These are phyloP conservation scores for Chalcis sispes DNA, from an alignment of 2,888 invertebrate species.

Conservation along the genomic window DNA sequence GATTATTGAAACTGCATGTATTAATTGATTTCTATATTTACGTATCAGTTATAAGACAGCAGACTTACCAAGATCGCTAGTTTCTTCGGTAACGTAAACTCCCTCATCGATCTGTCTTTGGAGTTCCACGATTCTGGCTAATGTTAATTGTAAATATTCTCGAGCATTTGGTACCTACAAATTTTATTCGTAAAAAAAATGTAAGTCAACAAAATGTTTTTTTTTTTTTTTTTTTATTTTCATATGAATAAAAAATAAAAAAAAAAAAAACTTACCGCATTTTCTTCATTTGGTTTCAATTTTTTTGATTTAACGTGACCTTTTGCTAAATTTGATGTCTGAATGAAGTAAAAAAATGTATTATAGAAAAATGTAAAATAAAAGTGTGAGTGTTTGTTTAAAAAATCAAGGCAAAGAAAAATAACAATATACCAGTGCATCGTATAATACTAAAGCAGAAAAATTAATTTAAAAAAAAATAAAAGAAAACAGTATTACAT, in stretches of 20 bases:
- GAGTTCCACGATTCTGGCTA: conserved; percentile 69
- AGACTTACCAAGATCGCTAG: conserved; percentile 41
- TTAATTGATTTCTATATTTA: too few species aligned
- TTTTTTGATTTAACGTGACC: conserved; percentile 37
- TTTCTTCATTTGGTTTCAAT: conserved; percentile 34
- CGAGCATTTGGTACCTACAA: conserved; percentile 65
- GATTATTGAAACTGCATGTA: too few species aligned
- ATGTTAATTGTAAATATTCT: conserved; percentile 70
- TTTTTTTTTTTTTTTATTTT: too few species aligned
- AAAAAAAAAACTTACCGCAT: conserved; percentile 38
- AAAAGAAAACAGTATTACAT: neutral
- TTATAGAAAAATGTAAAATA: neutral
- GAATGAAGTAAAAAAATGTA: conserved; percentile 1
- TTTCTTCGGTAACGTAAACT: conserved; percentile 47
- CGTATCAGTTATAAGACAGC: too few species aligned
- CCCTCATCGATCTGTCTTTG: conserved; percentile 69
- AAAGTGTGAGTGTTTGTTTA: neutral
- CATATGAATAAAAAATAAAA: too few species aligned
- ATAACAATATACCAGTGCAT: too few species aligned
- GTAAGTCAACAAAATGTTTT: too few species aligned
- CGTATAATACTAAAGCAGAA: too few species aligned
- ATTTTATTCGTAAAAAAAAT: neutral
- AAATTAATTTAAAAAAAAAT: too few species aligned
- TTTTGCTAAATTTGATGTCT: conserved; percentile 27
- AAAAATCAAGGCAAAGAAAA: too few species aligned